Evolutionary conservation across 1,140 invertebrate species (phyloP).

Genomic region (Drosophila lacertosa): DNA sequence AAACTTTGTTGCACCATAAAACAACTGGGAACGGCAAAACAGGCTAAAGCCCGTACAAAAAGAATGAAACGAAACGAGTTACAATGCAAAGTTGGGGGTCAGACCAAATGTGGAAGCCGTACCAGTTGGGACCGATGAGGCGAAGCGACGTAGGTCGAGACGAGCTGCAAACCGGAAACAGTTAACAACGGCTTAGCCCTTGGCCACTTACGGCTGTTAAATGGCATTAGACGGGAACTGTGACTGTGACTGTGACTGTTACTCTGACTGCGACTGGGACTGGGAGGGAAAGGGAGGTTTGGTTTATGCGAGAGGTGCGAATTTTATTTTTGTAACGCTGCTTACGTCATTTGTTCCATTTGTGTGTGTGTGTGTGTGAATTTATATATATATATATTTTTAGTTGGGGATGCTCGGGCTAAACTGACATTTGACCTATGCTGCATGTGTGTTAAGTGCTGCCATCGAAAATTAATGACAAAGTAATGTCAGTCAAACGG

Average conservation of each 20-base stretch:
- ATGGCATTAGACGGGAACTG: constrained; percentile 56
- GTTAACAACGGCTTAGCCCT: constrained; percentile 73
- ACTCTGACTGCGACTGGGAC: neutral
- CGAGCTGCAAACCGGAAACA: constrained; percentile 67
- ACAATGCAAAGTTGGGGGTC: constrained; percentile 45
- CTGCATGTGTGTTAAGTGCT: constrained; percentile 64
- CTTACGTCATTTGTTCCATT: constrained; percentile 37
- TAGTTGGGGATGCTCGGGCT: constrained; percentile 30
- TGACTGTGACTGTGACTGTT: neutral
- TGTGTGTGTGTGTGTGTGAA: constrained; percentile 5
- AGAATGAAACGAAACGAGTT: constrained; percentile 11
- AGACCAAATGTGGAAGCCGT: constrained; percentile 50
- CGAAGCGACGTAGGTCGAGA: constrained; percentile 21
- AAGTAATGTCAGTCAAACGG: constrained; percentile 82
- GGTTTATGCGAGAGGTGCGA: constrained; percentile 18
- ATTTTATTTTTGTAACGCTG: constrained; percentile 34
- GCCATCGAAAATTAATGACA: constrained; percentile 79
- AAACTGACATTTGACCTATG: constrained; percentile 64
- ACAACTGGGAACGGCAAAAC: neutral
- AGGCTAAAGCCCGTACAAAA: constrained; percentile 7
- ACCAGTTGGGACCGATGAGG: constrained; percentile 18
- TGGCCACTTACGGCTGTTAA: constrained; percentile 72
- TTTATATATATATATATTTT: constrained; percentile 50
- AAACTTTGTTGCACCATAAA: constrained; percentile 20
- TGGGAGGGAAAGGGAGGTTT: neutral